Percentiles rank a stretch among this genome's conserved stretches.
Conservation (phyloP, 1,140 invertebrate species). For the Drosophila sturtevanti region DNA sequence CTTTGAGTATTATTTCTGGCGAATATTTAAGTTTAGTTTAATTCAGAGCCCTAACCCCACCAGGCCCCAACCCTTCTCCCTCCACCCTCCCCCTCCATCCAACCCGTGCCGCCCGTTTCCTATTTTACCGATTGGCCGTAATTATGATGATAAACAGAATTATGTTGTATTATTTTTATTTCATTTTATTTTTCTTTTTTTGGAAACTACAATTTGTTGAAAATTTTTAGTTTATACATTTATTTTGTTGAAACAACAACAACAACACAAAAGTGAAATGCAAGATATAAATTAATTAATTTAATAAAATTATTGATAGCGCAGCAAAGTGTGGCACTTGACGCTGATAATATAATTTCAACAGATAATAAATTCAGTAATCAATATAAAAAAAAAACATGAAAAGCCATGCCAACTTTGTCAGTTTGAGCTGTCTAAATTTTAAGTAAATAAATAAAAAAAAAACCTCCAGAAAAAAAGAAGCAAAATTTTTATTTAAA, state of each 20-base stretch:
- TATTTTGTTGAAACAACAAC: conserved; percentile 10
- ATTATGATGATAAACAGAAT: conserved; percentile 55
- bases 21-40: conserved; percentile 75
- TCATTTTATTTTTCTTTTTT: conserved; percentile 29
- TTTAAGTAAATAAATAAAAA: conserved; percentile 57
- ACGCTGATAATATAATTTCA: conserved; percentile 29
- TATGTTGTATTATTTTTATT: conserved; percentile 60
- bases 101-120: conserved; percentile 36
- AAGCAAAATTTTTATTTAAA: not conserved
- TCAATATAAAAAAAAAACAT: conserved; percentile 45
- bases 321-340: conserved; percentile 32
- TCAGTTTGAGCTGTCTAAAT: conserved; percentile 58
- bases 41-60: conserved; percentile 48
- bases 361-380: conserved; percentile 49
- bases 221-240: conserved; percentile 38
- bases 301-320: conserved; percentile 60
- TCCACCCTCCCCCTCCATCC: not conserved
- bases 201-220: conserved; percentile 35
- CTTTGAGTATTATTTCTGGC: conserved; percentile 77
- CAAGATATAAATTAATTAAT: conserved; percentile 40
- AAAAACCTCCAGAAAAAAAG: conserved; percentile 26
- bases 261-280: conserved; percentile 3
- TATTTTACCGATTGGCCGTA: conserved; percentile 52
- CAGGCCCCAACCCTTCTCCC: not conserved
- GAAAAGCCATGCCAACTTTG: conserved; percentile 24